Base-by-base conservation (phyloP, 2,113 vertebrate species). In the Phoxinus phoxinus region DNA sequence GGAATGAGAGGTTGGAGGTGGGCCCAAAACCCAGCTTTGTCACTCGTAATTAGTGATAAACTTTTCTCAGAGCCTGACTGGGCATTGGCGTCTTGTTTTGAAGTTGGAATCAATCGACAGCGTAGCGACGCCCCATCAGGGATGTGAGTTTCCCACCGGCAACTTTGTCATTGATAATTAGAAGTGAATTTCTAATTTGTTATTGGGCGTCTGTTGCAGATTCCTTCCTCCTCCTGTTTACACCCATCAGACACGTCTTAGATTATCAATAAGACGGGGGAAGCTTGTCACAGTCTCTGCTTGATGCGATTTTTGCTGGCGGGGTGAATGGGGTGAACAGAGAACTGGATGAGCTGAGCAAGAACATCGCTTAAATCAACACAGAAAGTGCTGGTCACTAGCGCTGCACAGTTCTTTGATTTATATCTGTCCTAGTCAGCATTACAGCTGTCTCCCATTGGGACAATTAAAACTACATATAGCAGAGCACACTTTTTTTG, bases 91-190 rank as follows among this genome's bases (percentile, higher is more conserved):
- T 78, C 48, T 82, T 73, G 63, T 83, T 83, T 72, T 83, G 81
- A 83, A 72, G 81, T 51, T 78, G 73, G 74, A 73, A 48, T 37
- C 35, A 78, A 84, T 86, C 46, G 81, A 84, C 84, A 74, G 65
- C 4, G 21, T 59, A 46, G 88, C 23, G 79, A 83, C 15, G 61
- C 79, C 56, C 85, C 86, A 80, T 83, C 79, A 87, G 83, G 72
- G 56, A 53, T 51, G 53, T 1, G 41, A 80, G 86, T 75, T 77
- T 87, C 83, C 65, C 73, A 30, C 27, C 21, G 59, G 53, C 73
- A 83, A 58, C 46, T 80, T 79, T 76, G 84, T 81, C 79, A 48
- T 87, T 86, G 65, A 86, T 85, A 89, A 87, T 89, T 89, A 89
- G 80, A 75, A 81, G n/a, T 79, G 65, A 56, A 46, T 63, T 71